Base-by-base conservation (phyloP, 30 jellyfish, hydroid and myxozoan genomes). In the Catostylus mosaicus region DNA sequence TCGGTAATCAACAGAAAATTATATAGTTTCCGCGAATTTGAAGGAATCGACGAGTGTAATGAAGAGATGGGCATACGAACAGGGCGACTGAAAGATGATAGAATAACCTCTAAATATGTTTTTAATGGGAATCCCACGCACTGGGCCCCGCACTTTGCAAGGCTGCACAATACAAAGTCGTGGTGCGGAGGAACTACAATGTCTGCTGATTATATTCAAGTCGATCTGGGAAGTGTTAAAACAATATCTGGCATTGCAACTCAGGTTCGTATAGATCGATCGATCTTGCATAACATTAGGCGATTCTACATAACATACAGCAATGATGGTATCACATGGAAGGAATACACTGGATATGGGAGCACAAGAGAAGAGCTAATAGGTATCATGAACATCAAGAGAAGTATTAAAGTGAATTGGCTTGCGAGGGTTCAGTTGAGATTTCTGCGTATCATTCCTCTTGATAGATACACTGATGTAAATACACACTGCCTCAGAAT, bases 51-150 rank as follows among this genome's bases (percentile, higher is more conserved):
- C 12, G 87, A 59, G 18, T 75, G 87, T 40, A 12, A 34, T 11
- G 87, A 75, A 54, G 87, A 75, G 65, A 29, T 75, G 63, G 87
- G 87, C 24, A 24, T 75, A 3, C 11, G 87, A 32, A 75, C 76
- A 0, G 66, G 87, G 24, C 16, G 24, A 37, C 6, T 75, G 1
- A 33, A 65, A 32, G 75, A 75, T 43, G 61, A 51, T 10, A 14
- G 31, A 57, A 46, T 75, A 10, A 43, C 87, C 2, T 63, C 75
- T 3, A 11, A 32, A 31, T 51, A 69, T 54, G 31, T 50, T 12
- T 0, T n/a, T n/a, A n/a, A n/a, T n/a, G n/a, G n/a, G n/a, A n/a
- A n/a, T n/a, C n/a, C n/a, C n/a, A n/a, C n/a, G n/a, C n/a, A n/a
- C n/a, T n/a, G n/a, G n/a, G n/a, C n/a, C n/a, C n/a, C 76, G 0